These are phyloP conservation scores for Rhinichthys klamathensis DNA, from an alignment of 2,113 vertebrate species.

Conservation along the genomic window DNA sequence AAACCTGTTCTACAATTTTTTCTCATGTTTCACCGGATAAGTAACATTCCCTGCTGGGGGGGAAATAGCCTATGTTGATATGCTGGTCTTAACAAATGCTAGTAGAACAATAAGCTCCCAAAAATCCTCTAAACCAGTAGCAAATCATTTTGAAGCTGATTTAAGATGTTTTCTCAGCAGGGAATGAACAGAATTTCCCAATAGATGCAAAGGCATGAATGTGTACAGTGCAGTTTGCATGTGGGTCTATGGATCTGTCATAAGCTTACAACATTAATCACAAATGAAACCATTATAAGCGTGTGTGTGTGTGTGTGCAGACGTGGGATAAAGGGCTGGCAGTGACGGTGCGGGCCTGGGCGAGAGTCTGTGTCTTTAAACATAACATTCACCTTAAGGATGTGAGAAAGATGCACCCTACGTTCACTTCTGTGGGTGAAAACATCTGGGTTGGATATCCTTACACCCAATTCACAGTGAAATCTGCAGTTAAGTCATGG, in stretches of 20 bases:
- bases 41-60: no score
- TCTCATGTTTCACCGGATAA: background rate
- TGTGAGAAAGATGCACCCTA: slow-evolving; percentile 43
- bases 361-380: slow-evolving; percentile 49
- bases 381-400: slow-evolving; percentile 61
- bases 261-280: no score
- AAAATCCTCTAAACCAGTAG: no score
- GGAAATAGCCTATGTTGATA: background rate
- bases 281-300: no score
- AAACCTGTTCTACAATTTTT: background rate
- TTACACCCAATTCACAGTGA: background rate
- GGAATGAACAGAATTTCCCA: no score
- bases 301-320: slow-evolving; percentile 50
- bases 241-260: no score
- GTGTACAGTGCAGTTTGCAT: no score
- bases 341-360: slow-evolving; percentile 64
- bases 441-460: slow-evolving; percentile 66
- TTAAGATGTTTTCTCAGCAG: no score
- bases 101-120: no score
- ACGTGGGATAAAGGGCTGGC: slow-evolving; percentile 71
- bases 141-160: no score
- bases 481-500: background rate
- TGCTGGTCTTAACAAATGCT: background rate
- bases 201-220: no score
- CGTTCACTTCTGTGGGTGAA: slow-evolving; percentile 66